phyloP scores from a whole-genome alignment of 2,113 vertebrate species.

The Jaculus jaculus region DNA sequence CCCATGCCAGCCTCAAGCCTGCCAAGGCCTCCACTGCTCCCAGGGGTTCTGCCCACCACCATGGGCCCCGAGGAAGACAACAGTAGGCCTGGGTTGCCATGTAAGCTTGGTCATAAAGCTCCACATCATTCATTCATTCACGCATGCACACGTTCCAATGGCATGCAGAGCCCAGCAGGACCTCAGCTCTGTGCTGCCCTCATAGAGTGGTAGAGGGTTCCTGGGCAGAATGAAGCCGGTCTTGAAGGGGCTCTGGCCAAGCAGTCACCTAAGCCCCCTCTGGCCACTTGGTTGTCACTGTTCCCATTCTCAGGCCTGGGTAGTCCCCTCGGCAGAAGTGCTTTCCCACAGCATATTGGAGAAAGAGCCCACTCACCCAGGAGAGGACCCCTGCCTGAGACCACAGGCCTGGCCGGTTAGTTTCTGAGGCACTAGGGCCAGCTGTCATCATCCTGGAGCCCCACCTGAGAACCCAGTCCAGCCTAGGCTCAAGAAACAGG shows the following conservation, averaged over 20 bases:
- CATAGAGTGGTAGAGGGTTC: too few relatives aligned
- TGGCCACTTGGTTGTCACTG: not conserved
- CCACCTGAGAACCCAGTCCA: too few relatives aligned
- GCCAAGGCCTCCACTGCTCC: not conserved
- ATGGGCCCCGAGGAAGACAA: fast-evolving
- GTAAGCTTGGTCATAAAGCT: fast-evolving
- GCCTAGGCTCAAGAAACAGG: not conserved
- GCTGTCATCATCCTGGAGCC: not conserved
- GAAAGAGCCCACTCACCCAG: not conserved
- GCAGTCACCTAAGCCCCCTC: not conserved
- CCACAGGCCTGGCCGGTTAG: too few relatives aligned
- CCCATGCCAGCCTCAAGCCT: too few relatives aligned
- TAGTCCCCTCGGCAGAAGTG: not conserved
- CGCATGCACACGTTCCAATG: too few relatives aligned
- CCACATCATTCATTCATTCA: not conserved
- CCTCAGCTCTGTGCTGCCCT: not conserved
- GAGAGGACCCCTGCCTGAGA: too few relatives aligned
- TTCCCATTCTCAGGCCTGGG: too few relatives aligned
- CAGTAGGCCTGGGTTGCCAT: not conserved
- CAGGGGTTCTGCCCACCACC: not conserved
- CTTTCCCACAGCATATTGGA: not conserved
- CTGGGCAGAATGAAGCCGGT: too few relatives aligned
- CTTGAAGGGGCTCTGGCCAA: too few relatives aligned
- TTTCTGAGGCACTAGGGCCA: not conserved
- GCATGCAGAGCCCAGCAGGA: not conserved